Evolutionary conservation across 2,113 vertebrate genomes (phyloP).

Genomic region (Pollachius pollachius): DNA sequence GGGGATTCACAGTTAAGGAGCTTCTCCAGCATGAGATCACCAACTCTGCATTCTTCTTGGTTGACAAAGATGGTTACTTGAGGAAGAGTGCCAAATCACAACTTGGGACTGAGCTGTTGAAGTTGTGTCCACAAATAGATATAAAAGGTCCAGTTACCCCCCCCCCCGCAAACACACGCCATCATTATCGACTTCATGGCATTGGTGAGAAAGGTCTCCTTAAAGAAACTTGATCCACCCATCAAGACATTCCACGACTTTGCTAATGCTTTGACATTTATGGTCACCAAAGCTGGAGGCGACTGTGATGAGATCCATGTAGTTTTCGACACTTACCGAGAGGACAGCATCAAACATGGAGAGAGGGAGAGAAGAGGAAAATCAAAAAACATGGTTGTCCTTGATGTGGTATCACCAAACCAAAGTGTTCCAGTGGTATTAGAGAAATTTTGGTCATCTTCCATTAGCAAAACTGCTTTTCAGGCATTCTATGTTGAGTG

Average conservation of each 20-base stretch:
- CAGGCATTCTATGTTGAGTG: slow-evolving; percentile 1
- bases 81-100: slow-evolving; percentile 7
- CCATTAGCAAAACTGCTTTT: slow-evolving; percentile 4
- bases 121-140: slow-evolving; percentile 7
- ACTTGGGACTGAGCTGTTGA: slow-evolving; percentile 4
- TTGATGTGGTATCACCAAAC: slow-evolving; percentile 6
- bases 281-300: slow-evolving; percentile 8
- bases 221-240: slow-evolving; percentile 8
- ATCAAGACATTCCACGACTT: slow-evolving; percentile 8
- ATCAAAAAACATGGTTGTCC: no score
- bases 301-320: slow-evolving; percentile 4
- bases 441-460: slow-evolving; percentile 8
- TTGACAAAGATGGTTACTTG: no score
- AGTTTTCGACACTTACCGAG: slow-evolving; percentile 4
- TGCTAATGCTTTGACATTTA: slow-evolving; percentile 6
- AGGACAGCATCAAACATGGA: slow-evolving; percentile 9
- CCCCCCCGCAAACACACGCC: slow-evolving; percentile 8
- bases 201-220: background rate
- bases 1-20: slow-evolving; percentile 5
- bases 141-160: background rate
- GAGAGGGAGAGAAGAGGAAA: slow-evolving; percentile 3
- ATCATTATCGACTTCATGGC: no score
- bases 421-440: slow-evolving; percentile 6
- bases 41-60: no score
- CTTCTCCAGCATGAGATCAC: no score